These are phyloP conservation scores for Arrhamphus sclerolepis DNA, from an alignment of 2,797 vertebrate species.

Conservation along the genomic window DNA sequence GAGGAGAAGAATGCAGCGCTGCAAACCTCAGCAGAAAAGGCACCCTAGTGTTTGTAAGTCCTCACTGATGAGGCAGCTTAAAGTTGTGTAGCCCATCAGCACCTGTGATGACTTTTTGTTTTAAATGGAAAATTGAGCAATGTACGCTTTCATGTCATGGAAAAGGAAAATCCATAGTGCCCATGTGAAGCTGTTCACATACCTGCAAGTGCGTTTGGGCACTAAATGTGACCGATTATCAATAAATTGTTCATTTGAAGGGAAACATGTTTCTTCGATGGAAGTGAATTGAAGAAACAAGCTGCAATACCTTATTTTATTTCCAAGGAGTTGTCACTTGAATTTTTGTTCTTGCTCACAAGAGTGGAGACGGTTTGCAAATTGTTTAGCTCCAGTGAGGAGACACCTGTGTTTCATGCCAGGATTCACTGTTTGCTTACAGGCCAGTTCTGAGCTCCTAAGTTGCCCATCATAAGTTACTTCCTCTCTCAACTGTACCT, in stretches of 20 bases:
- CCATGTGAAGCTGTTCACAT: constrained; percentile 93
- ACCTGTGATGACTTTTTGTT: constrained; percentile 98
- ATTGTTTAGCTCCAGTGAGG: constrained; percentile 68
- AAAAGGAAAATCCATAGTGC: constrained; percentile 90
- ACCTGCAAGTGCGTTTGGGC: constrained; percentile 89
- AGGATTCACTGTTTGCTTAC: constrained; percentile 84
- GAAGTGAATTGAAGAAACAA: constrained; percentile 94
- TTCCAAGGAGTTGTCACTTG: constrained; percentile 81
- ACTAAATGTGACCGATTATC: constrained; percentile 96
- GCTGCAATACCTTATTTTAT: constrained; percentile 89
- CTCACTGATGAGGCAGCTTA: constrained; percentile 92
- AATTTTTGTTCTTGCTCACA: constrained; percentile 74
- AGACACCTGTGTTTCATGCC: constrained; percentile 65
- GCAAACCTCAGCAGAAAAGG: constrained; percentile 82
- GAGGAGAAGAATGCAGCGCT: constrained; percentile 76
- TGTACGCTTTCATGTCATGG: constrained; percentile 98
- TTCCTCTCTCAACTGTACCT: constrained; percentile 45
- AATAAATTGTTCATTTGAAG: constrained; percentile 99
- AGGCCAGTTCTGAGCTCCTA: constrained; percentile 82
- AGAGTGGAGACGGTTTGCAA: constrained; percentile 68
- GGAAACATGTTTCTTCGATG: constrained; percentile 96
- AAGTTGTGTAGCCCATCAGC: constrained; percentile 95
- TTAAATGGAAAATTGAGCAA: constrained; percentile 97
- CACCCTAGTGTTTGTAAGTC: constrained; percentile 90
- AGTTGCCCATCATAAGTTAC: constrained; percentile 70